These are phyloP conservation scores for Phoenoteleia sp. DNA, from an alignment of 2,888 invertebrate genomes.

Conservation along the genomic window DNA sequence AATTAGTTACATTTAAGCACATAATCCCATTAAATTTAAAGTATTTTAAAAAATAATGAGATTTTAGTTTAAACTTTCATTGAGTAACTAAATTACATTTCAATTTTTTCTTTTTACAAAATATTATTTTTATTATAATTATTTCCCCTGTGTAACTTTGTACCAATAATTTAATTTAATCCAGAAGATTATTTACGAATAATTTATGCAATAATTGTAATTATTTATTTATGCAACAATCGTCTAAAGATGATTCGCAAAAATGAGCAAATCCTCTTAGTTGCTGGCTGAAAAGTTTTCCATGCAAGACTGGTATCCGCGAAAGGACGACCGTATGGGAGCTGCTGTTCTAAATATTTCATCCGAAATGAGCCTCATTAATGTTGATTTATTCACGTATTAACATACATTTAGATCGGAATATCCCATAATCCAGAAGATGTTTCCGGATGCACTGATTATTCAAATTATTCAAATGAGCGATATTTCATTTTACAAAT, in stretches of 20 bases:
- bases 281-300: background rate
- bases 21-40: too few relatives aligned
- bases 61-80: too few relatives aligned
- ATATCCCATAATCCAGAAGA: conserved; percentile 53
- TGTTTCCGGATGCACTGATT: conserved; percentile 53
- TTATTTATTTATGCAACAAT: background rate
- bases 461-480: conserved; percentile 49
- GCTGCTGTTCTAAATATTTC: conserved; percentile 45
- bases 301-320: background rate
- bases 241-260: background rate
- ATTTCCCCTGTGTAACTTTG: too few relatives aligned
- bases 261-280: background rate
- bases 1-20: too few relatives aligned
- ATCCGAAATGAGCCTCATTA: conserved; percentile 49
- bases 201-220: background rate
- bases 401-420: conserved; percentile 54
- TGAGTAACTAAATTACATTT: too few relatives aligned
- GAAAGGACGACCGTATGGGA: conserved; percentile 16
- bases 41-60: too few relatives aligned
- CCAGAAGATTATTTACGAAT: too few relatives aligned
- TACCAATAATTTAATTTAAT: too few relatives aligned
- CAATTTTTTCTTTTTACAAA: too few relatives aligned
- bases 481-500: conserved; percentile 34
- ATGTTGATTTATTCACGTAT: conserved; percentile 61
- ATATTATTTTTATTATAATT: too few relatives aligned